Base-by-base conservation (phyloP, 1,140 invertebrate species). In the Drosophila orosa region DNA sequence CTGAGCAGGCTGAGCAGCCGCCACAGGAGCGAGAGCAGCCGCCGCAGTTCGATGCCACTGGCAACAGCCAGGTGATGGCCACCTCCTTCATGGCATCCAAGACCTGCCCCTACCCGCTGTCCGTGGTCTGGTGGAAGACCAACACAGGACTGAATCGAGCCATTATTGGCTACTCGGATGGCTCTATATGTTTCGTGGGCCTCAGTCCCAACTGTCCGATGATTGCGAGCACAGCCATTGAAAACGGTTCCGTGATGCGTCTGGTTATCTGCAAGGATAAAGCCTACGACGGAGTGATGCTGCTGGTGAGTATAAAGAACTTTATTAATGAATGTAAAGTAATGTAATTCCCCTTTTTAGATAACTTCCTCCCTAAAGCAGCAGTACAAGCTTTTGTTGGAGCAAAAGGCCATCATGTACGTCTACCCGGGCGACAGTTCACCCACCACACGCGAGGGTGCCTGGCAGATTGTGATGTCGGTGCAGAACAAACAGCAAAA, bases 121-220 rank as follows among this genome's bases (percentile, higher is more conserved):
- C 92, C 42, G 79, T 95, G 40, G 93, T 94, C 3, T 96, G 96
- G 96, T 96, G 96, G 96, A 94, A 95, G 86, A 95, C 95, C 25
- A 89, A 94, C 27, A 92, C 93, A 48, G 91, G 82, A 4, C 44
- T 92, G 6, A 93, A 94, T 68, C 93, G 93, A 58, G 95, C 94
- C 31, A 93, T 97, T 40, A 93, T 96, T 68, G 96, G 95, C 27
- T 96, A 95, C 57, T 95, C 95, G 78, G 93, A 94, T 77, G 96
- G 96, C 22, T 95, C 95, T 67, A 94, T 96, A 72, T 92, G 94
- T 47, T 94, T 96, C 90, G 93, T 97, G 48, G 95, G 96, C 90
- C 92, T 97, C 13, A 93, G 94, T 42, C 91, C 91, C 3, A 95
- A 93, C 87, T 95, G 95, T n/a, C 93, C 94, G 27, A 94, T 94